Conservation (phyloP, 2,797 vertebrate genomes). For the Anabacerthia variegaticeps region DNA sequence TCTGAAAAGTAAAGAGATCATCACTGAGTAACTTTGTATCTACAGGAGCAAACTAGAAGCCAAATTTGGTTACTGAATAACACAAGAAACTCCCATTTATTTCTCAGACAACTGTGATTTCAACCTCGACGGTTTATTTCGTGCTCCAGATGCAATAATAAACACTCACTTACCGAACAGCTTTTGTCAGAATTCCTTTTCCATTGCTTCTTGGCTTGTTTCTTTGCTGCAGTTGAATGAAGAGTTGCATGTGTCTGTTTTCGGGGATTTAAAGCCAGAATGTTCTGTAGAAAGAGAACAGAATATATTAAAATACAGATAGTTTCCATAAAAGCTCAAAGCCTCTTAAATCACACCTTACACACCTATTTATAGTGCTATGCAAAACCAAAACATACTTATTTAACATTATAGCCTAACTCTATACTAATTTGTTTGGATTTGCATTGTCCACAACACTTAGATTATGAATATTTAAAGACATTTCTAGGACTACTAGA, state of each 20-base stretch:
- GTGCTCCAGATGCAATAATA: background rate
- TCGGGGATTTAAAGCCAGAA: slow-evolving; percentile 88
- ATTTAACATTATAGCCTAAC: background rate
- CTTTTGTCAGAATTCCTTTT: slow-evolving; percentile 86
- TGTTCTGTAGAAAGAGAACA: slow-evolving; percentile 76
- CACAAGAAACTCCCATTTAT: background rate
- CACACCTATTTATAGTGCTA: background rate
- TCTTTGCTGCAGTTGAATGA: slow-evolving; percentile 84
- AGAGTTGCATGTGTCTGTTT: slow-evolving; percentile 80
- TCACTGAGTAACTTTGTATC: background rate
- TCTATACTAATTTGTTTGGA: background rate
- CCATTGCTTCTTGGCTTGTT: slow-evolving; percentile 89
- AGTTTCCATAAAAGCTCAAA: background rate
- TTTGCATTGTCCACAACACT: background rate
- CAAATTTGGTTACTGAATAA: background rate
- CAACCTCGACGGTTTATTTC: background rate
- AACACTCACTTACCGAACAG: slow-evolving; percentile 81
- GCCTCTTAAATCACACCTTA: background rate
- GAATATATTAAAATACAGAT: background rate
- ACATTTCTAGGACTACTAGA: background rate
- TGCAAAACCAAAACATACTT: background rate
- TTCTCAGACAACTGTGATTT: background rate
- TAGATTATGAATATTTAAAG: background rate
- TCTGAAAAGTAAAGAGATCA: background rate
- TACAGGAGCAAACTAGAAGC: background rate